Evolutionary conservation across 2,888 invertebrate species (phyloP).

Genomic region (Charanyca ferruginea): DNA sequence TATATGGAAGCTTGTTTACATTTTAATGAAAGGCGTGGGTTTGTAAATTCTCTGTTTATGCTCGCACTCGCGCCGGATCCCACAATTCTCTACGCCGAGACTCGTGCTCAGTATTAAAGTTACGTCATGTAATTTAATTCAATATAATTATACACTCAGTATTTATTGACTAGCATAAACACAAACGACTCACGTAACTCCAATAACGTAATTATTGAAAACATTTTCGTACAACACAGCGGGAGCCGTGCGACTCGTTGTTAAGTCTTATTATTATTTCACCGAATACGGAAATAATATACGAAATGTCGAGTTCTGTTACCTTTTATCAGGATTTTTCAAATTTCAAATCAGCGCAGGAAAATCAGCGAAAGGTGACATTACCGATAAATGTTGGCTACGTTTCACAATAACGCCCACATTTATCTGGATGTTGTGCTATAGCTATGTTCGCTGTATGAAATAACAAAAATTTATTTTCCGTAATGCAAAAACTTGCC

Average conservation of each 20-base stretch:
- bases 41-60: slow-evolving; percentile 79
- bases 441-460: slow-evolving; percentile 4
- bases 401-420: slow-evolving; percentile 40
- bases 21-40: slow-evolving; percentile 83
- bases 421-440: slow-evolving; percentile 27
- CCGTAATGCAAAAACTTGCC: slow-evolving; percentile 55
- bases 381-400: slow-evolving; percentile 59
- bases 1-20: slow-evolving; percentile 84
- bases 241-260: slow-evolving; percentile 9
- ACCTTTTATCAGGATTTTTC: slow-evolving; percentile 63
- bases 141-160: slow-evolving; percentile 53
- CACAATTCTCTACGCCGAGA: slow-evolving; percentile 67
- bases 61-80: slow-evolving; percentile 68
- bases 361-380: slow-evolving; percentile 53
- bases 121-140: slow-evolving; percentile 71
- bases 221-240: slow-evolving; percentile 36
- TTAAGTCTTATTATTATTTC: slow-evolving; percentile 55
- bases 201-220: slow-evolving; percentile 48
- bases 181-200: slow-evolving; percentile 18
- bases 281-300: slow-evolving; percentile 63
- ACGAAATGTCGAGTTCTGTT: slow-evolving; percentile 48
- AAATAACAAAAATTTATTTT: slow-evolving; percentile 44
- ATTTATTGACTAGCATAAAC: slow-evolving; percentile 45
- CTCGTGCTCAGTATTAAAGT: slow-evolving; percentile 65
- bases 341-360: slow-evolving; percentile 60